Conservation (phyloP, 53 echinoderm and acorn worm species). For the Stichopus horrens region DNA sequence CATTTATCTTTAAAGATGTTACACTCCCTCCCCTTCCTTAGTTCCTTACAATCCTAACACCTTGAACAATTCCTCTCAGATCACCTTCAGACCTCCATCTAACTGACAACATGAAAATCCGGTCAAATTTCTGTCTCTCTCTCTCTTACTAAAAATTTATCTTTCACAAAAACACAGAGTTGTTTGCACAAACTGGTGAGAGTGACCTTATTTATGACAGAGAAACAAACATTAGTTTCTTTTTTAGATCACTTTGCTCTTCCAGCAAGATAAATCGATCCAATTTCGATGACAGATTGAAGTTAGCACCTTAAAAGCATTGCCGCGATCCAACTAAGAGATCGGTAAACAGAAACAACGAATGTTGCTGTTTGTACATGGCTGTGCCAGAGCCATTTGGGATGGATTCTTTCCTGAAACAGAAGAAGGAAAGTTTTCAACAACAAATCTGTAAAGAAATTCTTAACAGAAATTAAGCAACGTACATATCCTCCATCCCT, state of each 20-base stretch:
- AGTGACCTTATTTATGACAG: conserved; percentile 3
- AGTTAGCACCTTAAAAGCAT: not conserved
- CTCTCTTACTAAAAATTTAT: not conserved
- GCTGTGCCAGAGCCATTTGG: not conserved
- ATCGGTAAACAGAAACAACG: not conserved
- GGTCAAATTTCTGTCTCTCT: not conserved
- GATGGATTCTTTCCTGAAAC: no score
- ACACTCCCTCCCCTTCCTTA: no score
- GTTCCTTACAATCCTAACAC: no score
- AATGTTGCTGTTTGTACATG: not conserved
- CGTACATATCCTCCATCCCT: no score
- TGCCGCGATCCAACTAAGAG: not conserved
- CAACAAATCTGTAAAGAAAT: no score
- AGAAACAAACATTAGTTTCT: not conserved
- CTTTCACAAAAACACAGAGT: not conserved
- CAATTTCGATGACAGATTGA: not conserved
- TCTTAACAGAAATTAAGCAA: no score
- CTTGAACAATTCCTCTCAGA: no score
- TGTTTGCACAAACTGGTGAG: not conserved
- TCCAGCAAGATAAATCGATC: not conserved
- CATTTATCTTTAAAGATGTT: no score
- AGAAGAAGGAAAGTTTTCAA: no score
- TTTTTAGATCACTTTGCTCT: not conserved
- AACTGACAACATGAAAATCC: no score
- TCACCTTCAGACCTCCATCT: no score